Conservation (phyloP, 2,113 vertebrate genomes). For the Percopsis transmontana region DNA sequence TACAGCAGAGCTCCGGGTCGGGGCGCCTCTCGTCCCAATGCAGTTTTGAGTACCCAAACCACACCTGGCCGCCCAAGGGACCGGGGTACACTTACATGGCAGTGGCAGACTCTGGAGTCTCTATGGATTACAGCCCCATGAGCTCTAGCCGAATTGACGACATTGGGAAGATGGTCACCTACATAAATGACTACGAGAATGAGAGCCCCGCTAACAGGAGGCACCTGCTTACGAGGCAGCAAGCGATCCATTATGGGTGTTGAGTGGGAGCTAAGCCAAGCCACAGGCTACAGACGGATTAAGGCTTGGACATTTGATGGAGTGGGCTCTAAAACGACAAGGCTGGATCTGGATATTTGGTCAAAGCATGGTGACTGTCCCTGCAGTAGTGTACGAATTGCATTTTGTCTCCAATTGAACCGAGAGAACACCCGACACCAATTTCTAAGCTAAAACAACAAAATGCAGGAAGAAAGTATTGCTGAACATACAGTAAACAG, state of each 20-base stretch:
- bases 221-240: conserved; percentile 42
- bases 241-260: conserved; percentile 31
- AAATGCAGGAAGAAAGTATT: too few relatives aligned
- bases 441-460: conserved; percentile 35
- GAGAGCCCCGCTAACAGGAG: conserved; percentile 55
- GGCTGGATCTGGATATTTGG: conserved; percentile 9
- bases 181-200: conserved; percentile 80
- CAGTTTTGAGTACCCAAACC: conserved; percentile 82
- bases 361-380: conserved; percentile 30
- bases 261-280: conserved; percentile 23
- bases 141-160: conserved; percentile 57
- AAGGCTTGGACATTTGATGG: conserved; percentile 1
- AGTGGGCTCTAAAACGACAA: neutral
- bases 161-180: conserved; percentile 51
- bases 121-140: conserved; percentile 82
- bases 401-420: neutral
- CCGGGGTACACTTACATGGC: conserved; percentile 80
- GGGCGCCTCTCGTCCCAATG: conserved; percentile 68
- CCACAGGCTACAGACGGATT: conserved; percentile 7
- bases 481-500: too few relatives aligned
- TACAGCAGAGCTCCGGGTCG: conserved; percentile 65
- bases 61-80: conserved; percentile 65
- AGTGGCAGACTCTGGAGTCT: conserved; percentile 84
- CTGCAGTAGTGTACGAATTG: neutral
- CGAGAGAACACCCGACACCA: conserved; percentile 6